Evolutionary conservation across 2,888 invertebrate genomes (phyloP).

Genomic region (Uropetala carovei): DNA sequence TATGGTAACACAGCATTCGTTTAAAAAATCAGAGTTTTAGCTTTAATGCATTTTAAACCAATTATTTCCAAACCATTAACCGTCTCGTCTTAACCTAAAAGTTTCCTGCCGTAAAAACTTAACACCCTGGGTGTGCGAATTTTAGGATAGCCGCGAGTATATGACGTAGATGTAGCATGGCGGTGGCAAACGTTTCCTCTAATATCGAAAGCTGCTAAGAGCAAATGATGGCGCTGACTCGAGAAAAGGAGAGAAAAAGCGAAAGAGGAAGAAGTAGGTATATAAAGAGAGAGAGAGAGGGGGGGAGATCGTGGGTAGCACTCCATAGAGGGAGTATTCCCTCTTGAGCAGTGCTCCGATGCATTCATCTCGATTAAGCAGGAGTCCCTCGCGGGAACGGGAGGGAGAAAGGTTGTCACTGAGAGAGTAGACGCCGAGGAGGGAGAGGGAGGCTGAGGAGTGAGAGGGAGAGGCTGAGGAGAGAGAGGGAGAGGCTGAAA

Average conservation of each 20-base stretch:
- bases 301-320: neutral
- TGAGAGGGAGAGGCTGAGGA: no score
- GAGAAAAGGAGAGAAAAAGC: neutral
- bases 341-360: neutral
- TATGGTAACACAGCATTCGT: no score
- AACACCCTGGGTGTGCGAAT: neutral
- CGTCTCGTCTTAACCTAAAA: neutral
- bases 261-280: neutral
- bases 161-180: neutral
- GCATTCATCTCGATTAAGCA: conserved; percentile 35
- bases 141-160: neutral
- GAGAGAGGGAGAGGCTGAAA: no score
- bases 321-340: neutral
- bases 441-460: neutral
- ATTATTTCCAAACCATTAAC: conserved; percentile 12
- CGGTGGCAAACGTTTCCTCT: neutral
- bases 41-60: no score
- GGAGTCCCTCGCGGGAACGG: neutral
- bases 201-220: neutral
- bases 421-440: neutral
- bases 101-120: conserved; percentile 5
- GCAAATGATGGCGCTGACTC: neutral
- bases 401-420: neutral
- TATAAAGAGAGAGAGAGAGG: no score
- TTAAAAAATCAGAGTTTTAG: no score